These are phyloP conservation scores for Torymus tubicola DNA, from an alignment of 2,888 invertebrate genomes.

Conservation along the genomic window DNA sequence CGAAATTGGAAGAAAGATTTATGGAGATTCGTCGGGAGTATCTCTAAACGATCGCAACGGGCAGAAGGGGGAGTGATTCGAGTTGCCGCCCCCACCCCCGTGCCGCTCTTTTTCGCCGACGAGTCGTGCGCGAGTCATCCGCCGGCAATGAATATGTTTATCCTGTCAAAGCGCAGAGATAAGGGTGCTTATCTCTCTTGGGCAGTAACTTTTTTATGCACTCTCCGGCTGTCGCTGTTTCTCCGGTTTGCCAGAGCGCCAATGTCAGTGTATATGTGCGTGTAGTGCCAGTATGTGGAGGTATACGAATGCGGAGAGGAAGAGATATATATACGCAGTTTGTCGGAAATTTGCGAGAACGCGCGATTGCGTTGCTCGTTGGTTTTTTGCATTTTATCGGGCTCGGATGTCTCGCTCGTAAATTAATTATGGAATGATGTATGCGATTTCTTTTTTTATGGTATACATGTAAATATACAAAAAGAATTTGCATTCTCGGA, in stretches of 20 bases:
- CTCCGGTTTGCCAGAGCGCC: neutral
- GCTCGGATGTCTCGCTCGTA: too few relatives aligned
- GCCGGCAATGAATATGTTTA: constrained; percentile 44
- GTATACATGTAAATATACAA: too few relatives aligned
- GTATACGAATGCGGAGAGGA: neutral
- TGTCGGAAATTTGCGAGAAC: constrained; percentile 15
- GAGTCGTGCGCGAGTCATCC: constrained; percentile 18
- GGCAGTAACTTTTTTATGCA: neutral
- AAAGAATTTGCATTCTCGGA: too few relatives aligned
- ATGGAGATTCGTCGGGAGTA: constrained; percentile 61
- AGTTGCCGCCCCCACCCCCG: too few relatives aligned
- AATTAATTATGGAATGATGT: neutral
- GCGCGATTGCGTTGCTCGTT: neutral
- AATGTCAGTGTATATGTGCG: neutral
- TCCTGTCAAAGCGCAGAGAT: constrained; percentile 14
- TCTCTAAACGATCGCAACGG: constrained; percentile 48
- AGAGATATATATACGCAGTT: neutral
- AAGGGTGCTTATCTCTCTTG: constrained; percentile 3
- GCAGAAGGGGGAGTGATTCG: too few relatives aligned
- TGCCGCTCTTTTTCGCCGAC: neutral
- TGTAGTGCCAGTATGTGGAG: neutral
- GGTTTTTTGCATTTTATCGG: neutral
- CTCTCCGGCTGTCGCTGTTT: neutral
- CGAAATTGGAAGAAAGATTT: constrained; percentile 69
- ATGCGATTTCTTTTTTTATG: neutral